These are phyloP conservation scores for Neoniphon sammara DNA, from an alignment of 2,797 vertebrate species.

Conservation along the genomic window DNA sequence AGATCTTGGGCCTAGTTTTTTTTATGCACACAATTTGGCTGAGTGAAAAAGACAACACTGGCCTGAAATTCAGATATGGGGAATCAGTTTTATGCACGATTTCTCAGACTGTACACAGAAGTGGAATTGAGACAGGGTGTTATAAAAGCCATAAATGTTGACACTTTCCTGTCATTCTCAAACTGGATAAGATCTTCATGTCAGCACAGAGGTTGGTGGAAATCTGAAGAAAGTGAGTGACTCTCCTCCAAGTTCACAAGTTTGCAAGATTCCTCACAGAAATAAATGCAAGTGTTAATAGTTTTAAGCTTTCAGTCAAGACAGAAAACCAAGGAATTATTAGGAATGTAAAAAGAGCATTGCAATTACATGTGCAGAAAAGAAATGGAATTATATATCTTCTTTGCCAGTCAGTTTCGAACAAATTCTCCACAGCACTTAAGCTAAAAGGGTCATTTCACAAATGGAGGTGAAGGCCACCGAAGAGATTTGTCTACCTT, in stretches of 20 bases:
- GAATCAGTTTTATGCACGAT: background rate
- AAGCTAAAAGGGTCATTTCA: slow-evolving; percentile 73
- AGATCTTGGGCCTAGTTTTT: background rate
- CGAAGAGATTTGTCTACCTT: slow-evolving; percentile 60
- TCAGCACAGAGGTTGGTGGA: background rate
- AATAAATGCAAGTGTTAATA: background rate
- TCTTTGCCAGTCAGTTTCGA: slow-evolving; percentile 47
- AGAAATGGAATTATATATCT: slow-evolving; percentile 42
- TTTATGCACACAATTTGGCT: background rate
- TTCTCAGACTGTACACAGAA: background rate
- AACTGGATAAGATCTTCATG: background rate
- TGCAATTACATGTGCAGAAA: background rate
- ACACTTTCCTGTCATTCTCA: background rate
- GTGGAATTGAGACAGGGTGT: background rate
- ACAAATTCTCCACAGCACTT: slow-evolving; percentile 69
- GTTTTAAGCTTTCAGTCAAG: slow-evolving; percentile 19
- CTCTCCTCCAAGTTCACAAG: background rate
- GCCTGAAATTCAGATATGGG: background rate
- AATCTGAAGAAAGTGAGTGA: background rate
- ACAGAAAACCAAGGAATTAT: slow-evolving; percentile 26
- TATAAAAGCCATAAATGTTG: background rate
- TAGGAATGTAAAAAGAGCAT: slow-evolving; percentile 37
- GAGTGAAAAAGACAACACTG: slow-evolving; percentile 1
- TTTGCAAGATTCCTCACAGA: background rate
- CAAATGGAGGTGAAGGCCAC: slow-evolving; percentile 68